A percentile compares a stretch with the other conserved stretches of the same genome.
These are phyloP conservation scores for Steinernema khuongi DNA, from an alignment of 1,140 invertebrate genomes.

Conservation along the genomic window DNA sequence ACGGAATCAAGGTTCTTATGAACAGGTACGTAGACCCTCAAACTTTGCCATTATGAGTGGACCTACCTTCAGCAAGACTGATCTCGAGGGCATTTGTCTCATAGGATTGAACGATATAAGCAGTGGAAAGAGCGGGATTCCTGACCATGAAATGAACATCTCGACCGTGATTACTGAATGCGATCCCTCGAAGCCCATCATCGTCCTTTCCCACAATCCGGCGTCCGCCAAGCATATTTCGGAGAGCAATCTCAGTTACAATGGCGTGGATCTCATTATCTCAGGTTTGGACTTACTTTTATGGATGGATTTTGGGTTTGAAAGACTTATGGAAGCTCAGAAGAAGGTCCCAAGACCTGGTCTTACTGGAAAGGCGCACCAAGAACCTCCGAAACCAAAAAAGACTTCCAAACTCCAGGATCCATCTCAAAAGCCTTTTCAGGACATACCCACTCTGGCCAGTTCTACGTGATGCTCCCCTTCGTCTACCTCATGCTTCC, in stretches of 20 bases:
- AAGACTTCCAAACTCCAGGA: background rate
- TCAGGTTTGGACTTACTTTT: constrained; percentile 20
- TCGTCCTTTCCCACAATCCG: constrained; percentile 36
- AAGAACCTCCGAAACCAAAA: background rate
- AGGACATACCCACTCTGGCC: constrained; percentile 40
- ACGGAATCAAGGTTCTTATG: constrained; percentile 33
- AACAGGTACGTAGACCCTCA: constrained; percentile 28
- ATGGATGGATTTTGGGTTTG: too few relatives aligned
- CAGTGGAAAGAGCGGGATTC: constrained; percentile 35
- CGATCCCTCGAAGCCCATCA: constrained; percentile 22
- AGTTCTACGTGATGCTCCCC: constrained; percentile 40
- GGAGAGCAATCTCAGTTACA: constrained; percentile 15
- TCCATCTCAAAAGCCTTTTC: background rate
- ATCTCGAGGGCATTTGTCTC: constrained; percentile 36
- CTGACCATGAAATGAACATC: constrained; percentile 31
- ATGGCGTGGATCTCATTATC: constrained; percentile 32
- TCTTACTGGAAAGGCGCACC: background rate
- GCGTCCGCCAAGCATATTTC: constrained; percentile 31
- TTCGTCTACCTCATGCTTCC: constrained; percentile 34
- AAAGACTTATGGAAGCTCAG: background rate
- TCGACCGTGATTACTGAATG: constrained; percentile 22
- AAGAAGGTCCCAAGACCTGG: background rate
- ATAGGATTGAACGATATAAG: constrained; percentile 40
- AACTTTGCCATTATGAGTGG: too few relatives aligned
- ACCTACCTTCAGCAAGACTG: constrained; percentile 26